phyloP scores from a whole-genome alignment of 2,888 invertebrate genomes.

The Amblyjoppa proteus region DNA sequence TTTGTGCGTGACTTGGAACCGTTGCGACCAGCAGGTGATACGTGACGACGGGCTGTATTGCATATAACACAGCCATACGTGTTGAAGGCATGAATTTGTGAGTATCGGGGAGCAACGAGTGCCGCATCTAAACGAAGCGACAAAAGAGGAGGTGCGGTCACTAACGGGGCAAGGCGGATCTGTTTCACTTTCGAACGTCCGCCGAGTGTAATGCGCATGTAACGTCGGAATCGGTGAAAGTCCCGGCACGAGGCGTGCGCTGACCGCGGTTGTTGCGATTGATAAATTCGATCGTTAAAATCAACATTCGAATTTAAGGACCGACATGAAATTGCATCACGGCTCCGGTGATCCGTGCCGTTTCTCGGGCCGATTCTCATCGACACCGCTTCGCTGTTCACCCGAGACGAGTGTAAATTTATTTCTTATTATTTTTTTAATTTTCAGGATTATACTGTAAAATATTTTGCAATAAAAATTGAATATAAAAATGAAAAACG shows the following conservation, averaged over 20 bases:
- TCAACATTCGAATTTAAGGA: constrained; percentile 76
- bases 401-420: neutral
- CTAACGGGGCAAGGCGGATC: constrained; percentile 68
- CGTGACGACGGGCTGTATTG: constrained; percentile 23
- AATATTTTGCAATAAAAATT: neutral
- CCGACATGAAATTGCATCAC: constrained; percentile 45
- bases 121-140: constrained; percentile 16
- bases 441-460: neutral
- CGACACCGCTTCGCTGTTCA: neutral
- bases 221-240: constrained; percentile 81
- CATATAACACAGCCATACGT: neutral
- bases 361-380: neutral
- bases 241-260: constrained; percentile 53
- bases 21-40: constrained; percentile 16
- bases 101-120: constrained; percentile 20
- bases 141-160: constrained; percentile 52
- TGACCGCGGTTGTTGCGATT: constrained; percentile 49
- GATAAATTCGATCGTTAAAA: constrained; percentile 77
- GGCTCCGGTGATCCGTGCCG: constrained; percentile 8
- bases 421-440: neutral
- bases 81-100: neutral
- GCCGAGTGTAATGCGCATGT: constrained; percentile 73
- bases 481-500: neutral
- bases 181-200: constrained; percentile 81
- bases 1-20: constrained; percentile 36